These are phyloP conservation scores for Myioborus melanocephalus DNA, from an alignment of 2,797 vertebrate species.

Conservation along the genomic window DNA sequence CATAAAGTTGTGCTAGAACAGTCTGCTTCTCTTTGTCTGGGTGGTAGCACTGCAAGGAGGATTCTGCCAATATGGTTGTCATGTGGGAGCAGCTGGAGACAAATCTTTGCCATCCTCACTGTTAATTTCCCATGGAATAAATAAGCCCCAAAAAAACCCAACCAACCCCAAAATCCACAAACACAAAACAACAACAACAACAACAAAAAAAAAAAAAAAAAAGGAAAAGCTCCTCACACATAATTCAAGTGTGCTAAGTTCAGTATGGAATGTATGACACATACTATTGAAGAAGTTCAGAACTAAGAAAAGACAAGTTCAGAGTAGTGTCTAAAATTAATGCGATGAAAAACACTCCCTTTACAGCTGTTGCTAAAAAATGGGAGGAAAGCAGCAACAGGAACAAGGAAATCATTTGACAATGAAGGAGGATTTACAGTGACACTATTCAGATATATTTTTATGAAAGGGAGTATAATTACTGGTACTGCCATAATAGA, in stretches of 20 bases:
- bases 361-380: background rate
- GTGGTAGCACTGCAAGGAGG: background rate
- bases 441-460: background rate
- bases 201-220: background rate
- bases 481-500: background rate
- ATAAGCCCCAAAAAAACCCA: background rate
- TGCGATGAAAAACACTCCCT: background rate
- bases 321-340: background rate
- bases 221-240: background rate
- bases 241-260: background rate
- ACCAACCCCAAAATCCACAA: background rate
- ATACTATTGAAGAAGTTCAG: background rate
- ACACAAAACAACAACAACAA: background rate
- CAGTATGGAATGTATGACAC: background rate
- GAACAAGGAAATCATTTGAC: background rate
- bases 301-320: background rate
- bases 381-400: background rate
- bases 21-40: background rate
- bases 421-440: constrained; percentile 8
- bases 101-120: background rate
- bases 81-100: background rate
- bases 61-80: background rate
- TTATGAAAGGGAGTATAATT: constrained; percentile 2
- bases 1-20: background rate
- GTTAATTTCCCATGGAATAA: background rate